Conservation (phyloP, 2,888 invertebrate species). For the Conops quadrifasciatus region DNA sequence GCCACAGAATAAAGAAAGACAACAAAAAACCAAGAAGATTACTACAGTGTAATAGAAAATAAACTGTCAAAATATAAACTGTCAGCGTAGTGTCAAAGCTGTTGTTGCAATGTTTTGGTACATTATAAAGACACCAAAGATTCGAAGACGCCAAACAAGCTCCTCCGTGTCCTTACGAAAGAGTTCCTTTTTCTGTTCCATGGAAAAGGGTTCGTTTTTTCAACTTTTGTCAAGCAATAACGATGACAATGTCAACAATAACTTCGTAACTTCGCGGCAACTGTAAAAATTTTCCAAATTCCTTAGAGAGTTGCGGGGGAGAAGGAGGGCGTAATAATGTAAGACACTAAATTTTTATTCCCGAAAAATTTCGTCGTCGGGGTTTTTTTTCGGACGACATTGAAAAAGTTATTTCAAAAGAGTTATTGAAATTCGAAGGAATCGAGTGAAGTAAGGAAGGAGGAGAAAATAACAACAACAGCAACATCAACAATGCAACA, state of each 20-base stretch:
- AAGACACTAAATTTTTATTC: constrained; percentile 37
- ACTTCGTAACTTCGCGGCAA: constrained; percentile 7
- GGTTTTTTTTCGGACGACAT: constrained; percentile 20
- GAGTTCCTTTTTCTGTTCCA: not conserved
- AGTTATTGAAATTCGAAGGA: constrained; percentile 41
- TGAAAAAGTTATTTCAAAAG: constrained; percentile 20
- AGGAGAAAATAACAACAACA: constrained; percentile 1
- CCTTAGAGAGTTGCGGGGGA: constrained; percentile 39
- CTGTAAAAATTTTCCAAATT: constrained; percentile 33
- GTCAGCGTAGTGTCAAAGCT: constrained; percentile 38
- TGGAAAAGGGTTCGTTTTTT: constrained; percentile 23
- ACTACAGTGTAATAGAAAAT: not conserved
- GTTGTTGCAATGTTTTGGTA: constrained; percentile 11
- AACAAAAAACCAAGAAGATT: not conserved
- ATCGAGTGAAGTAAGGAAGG: constrained; percentile 26
- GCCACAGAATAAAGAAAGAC: not conserved
- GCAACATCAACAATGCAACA: not conserved
- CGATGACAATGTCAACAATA: constrained; percentile 33
- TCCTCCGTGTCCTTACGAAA: not conserved
- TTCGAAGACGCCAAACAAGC: constrained; percentile 1
- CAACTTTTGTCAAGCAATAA: constrained; percentile 27
- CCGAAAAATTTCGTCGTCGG: constrained; percentile 15
- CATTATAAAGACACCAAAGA: not conserved
- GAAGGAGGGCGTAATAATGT: constrained; percentile 34
- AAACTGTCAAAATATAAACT: constrained; percentile 42